Evolutionary conservation across 1,140 invertebrate genomes (phyloP), one percentile per base, ranked within the genome.

Genomic region (Drosophila virilis): DNA sequence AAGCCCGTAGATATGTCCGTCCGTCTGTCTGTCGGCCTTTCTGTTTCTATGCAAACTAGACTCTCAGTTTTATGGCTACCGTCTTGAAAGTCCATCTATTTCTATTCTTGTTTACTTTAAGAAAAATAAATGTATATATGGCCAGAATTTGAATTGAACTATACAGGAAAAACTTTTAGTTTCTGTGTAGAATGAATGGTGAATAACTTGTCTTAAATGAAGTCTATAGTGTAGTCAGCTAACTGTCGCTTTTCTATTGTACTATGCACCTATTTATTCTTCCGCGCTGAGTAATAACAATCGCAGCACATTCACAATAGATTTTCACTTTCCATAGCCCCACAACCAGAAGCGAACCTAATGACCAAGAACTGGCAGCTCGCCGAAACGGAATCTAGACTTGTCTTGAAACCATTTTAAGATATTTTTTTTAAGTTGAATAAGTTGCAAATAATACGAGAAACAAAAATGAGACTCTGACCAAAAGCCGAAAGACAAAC

Each of bases 281-380:
- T 43, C 40, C 40, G 48, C 46, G 5, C 32, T 54, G n/a, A 58
- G 62, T 28, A 22, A 54, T 8, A 52, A 46, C 50, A 50, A 52
- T 58, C 52, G 35, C 40, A 55, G 43, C 6, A 32, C 12, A 35
- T 40, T 17, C 50, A 40, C 37, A n/a, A 37, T 10, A 46, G 15
- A 70, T 75, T 71, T 84, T 75, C 68, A 71, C 74, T 78, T 86
- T 85, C 58, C 66, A 68, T 69, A 45, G 62, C 55, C 12, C 17
- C 13, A 60, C 35, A 38, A 7, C 54, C 54, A 69, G 58, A 40
- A 59, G 17, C 60, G 51, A 75, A 71, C 57, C 77, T 58, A 83
- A 83, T 83, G 66, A 71, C 43, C 80, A 74, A 80, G 50, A 38
- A 37, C 22, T 32, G 46, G 52, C 60, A 61, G 50, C 48, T 65